Conservation (phyloP, 2,888 invertebrate genomes). For the Idaea dimidiata region DNA sequence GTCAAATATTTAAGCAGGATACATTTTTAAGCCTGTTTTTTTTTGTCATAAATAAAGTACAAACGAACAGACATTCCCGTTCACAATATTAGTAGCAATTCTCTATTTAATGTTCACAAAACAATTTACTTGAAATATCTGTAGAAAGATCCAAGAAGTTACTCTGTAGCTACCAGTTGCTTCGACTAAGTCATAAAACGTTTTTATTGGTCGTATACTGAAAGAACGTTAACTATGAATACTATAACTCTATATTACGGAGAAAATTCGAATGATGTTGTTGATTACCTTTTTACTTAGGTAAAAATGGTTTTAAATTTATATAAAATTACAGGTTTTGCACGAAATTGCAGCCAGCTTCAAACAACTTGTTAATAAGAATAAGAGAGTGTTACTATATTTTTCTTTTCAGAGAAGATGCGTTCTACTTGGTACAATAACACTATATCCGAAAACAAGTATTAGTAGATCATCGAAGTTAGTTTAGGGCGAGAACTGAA, state of each 20-base stretch:
- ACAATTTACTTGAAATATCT: constrained; percentile 2
- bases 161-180: constrained; percentile 19
- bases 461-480: no score
- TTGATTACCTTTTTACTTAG: not conserved
- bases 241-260: not conserved
- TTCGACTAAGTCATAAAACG: constrained; percentile 19
- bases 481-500: no score
- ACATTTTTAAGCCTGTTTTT: not conserved
- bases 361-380: no score
- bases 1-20: no score
- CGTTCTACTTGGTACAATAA: no score
- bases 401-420: no score
- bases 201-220: constrained; percentile 20
- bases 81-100: not conserved
- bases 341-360: no score
- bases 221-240: constrained; percentile 3
- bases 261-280: not conserved
- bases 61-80: not conserved
- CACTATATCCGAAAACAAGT: no score
- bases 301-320: not conserved
- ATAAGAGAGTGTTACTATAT: no score
- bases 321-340: not conserved
- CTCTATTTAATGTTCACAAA: constrained; percentile 2
- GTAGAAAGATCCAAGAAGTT: constrained; percentile 5
- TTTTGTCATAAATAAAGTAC: constrained; percentile 6